Evolutionary conservation across 2,797 vertebrate species (phyloP).

Genomic region (Chromobotia macracanthus): DNA sequence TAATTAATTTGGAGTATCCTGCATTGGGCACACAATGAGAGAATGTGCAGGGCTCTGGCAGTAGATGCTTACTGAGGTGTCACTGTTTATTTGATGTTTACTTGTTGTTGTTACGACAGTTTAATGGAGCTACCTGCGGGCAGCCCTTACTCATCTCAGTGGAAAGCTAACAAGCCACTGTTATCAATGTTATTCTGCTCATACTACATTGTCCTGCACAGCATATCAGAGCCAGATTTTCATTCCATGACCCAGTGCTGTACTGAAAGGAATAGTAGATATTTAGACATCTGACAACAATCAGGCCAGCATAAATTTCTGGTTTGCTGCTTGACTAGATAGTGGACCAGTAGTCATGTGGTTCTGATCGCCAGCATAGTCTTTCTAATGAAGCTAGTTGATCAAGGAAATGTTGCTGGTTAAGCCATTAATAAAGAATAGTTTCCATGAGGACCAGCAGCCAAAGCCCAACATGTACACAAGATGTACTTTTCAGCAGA

Average conservation of each 20-base stretch:
- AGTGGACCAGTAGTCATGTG: too few species aligned
- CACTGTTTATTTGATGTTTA: slow-evolving; percentile 61
- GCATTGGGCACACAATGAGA: slow-evolving; percentile 20
- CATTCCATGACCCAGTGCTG: neutral
- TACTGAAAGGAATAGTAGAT: slow-evolving; percentile 17
- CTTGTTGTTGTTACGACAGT: slow-evolving; percentile 62
- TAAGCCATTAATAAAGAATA: too few species aligned
- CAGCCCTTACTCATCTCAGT: slow-evolving; percentile 53
- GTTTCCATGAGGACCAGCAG: too few species aligned
- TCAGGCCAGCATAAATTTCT: neutral
- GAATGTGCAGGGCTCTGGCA: slow-evolving; percentile 44
- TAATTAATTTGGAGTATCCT: slow-evolving; percentile 21
- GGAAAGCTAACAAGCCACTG: slow-evolving; percentile 54
- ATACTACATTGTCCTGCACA: slow-evolving; percentile 23
- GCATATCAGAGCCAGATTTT: slow-evolving; percentile 1
- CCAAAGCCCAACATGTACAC: too few species aligned
- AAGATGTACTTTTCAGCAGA: too few species aligned
- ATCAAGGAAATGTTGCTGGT: too few species aligned
- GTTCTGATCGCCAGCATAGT: too few species aligned
- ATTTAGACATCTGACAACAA: neutral
- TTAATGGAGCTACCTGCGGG: slow-evolving; percentile 68
- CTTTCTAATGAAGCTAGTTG: too few species aligned
- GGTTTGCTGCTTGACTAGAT: too few species aligned
- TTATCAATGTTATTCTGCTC: slow-evolving; percentile 31
- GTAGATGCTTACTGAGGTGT: slow-evolving; percentile 46